These are phyloP conservation scores for Pimpla rufipes DNA, from an alignment of 2,888 invertebrate species.

Conservation along the genomic window DNA sequence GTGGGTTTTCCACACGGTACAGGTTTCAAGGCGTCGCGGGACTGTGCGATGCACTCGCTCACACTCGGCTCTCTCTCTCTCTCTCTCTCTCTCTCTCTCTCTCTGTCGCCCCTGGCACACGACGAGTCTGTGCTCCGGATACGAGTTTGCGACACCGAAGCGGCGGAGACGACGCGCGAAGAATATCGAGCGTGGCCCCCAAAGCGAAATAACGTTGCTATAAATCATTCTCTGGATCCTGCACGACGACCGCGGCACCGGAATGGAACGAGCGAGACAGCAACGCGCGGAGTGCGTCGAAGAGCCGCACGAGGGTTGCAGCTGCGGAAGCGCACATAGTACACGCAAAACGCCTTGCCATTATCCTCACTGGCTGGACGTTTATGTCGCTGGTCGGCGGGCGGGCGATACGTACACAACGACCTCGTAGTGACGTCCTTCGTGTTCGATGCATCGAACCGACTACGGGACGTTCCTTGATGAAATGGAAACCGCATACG, in stretches of 20 bases:
- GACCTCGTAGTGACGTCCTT: background rate
- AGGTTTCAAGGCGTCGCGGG: constrained; percentile 11
- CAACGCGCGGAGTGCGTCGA: constrained; percentile 7
- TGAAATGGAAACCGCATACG: constrained; percentile 24
- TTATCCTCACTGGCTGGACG: constrained; percentile 26
- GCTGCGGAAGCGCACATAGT: constrained; percentile 54
- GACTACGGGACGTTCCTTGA: background rate
- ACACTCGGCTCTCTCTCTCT: constrained; percentile 1
- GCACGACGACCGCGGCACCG: constrained; percentile 9
- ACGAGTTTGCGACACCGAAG: constrained; percentile 19
- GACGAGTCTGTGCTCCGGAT: background rate
- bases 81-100: too few species aligned
- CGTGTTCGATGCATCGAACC: background rate
- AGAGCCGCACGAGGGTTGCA: constrained; percentile 42
- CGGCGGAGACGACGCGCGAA: constrained; percentile 38
- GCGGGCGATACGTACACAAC: background rate
- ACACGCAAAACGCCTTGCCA: constrained; percentile 5
- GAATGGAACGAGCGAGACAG: background rate
- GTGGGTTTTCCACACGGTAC: constrained; percentile 13
- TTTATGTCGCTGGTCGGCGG: constrained; percentile 19
- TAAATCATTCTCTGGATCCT: constrained; percentile 57
- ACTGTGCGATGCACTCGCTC: background rate
- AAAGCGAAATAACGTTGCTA: constrained; percentile 46
- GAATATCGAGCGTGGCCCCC: constrained; percentile 60
- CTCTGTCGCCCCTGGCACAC: too few species aligned